Evolutionary conservation across 2,888 invertebrate species (phyloP).

Genomic region (Machimus rusticus): DNA sequence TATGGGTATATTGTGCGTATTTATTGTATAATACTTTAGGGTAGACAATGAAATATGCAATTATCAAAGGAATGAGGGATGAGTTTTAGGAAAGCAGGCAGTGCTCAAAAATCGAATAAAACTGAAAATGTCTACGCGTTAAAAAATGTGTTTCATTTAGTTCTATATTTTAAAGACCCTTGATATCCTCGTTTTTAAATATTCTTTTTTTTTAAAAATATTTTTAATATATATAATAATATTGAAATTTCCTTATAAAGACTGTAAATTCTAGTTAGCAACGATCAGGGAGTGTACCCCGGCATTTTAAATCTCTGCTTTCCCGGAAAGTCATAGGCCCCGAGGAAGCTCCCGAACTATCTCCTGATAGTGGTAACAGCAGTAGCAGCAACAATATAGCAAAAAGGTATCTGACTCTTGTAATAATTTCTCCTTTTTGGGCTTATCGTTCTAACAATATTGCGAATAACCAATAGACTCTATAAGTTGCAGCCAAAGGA

Average conservation of each 20-base stretch:
- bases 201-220: constrained; percentile 37
- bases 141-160: constrained; percentile 14
- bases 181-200: constrained; percentile 42
- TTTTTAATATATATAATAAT: constrained; percentile 24
- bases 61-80: not conserved
- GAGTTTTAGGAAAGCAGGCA: not conserved
- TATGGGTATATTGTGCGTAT: not conserved
- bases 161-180: constrained; percentile 42
- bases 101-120: not conserved
- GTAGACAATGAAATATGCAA: not conserved
- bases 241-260: constrained; percentile 28
- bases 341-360: not conserved
- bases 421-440: constrained; percentile 53
- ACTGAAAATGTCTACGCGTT: not conserved
- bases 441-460: constrained; percentile 1
- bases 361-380: constrained; percentile 37
- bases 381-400: constrained; percentile 40
- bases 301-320: not conserved
- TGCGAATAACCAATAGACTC: constrained; percentile 20
- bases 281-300: not conserved
- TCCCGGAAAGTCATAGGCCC: not conserved
- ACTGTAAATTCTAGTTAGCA: constrained; percentile 25
- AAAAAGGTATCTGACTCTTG: constrained; percentile 62
- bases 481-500: constrained; percentile 29
- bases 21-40: not conserved